These are phyloP conservation scores for Rhopilema esculentum DNA, from an alignment of 30 jellyfish, hydroid and myxozoan genomes.

Conservation along the genomic window DNA sequence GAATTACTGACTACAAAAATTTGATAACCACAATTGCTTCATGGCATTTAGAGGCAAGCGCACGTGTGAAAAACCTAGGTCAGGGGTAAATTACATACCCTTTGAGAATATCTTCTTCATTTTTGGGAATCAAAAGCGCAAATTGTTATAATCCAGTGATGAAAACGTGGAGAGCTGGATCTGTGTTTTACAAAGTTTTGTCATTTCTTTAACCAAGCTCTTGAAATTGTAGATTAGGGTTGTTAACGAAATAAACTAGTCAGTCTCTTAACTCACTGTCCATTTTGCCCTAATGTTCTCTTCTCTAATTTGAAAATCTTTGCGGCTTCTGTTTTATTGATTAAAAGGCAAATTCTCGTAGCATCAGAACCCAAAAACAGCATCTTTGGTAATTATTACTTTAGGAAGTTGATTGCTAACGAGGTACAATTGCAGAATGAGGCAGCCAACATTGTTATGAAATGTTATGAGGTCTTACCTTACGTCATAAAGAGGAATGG, in stretches of 20 bases:
- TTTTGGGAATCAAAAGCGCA: constrained; percentile 16
- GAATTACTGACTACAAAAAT: constrained; percentile 45
- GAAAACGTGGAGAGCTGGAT: background rate
- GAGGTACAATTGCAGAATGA: too few species aligned
- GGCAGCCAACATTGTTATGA: too few species aligned
- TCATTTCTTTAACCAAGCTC: background rate
- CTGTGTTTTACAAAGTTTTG: background rate
- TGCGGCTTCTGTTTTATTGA: background rate
- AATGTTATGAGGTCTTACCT: too few species aligned
- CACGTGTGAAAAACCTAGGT: constrained; percentile 47
- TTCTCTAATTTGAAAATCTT: background rate
- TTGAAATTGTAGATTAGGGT: background rate
- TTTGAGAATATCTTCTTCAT: constrained; percentile 5
- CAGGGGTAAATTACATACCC: constrained; percentile 39
- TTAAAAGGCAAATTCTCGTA: background rate
- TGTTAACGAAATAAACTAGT: background rate
- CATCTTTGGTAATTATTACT: too few species aligned
- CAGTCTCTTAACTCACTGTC: background rate
- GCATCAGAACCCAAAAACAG: too few species aligned
- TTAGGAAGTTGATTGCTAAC: too few species aligned
- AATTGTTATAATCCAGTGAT: background rate
- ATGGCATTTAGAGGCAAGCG: constrained; percentile 51
- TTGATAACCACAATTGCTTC: constrained; percentile 59
- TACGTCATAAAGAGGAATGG: too few species aligned
- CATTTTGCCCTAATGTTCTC: background rate